A percentile compares a stretch with the other conserved stretches of the same genome.
Evolutionary conservation across 2,888 invertebrate species (phyloP).

Genomic region (Drosophila lacicola): DNA sequence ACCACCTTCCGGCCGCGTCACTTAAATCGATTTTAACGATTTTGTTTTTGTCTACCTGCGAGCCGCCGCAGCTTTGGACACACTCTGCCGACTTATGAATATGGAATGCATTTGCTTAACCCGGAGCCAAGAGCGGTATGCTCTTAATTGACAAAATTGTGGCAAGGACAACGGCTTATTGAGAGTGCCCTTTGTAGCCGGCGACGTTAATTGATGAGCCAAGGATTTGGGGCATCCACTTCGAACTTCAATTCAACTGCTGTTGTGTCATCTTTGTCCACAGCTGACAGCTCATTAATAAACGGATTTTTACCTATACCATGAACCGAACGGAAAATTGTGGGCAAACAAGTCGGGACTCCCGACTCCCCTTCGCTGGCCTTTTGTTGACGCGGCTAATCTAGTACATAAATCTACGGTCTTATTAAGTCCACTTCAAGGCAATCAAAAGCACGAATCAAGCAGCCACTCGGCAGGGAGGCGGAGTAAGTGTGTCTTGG

Average conservation of each 20-base stretch:
- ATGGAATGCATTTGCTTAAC: slow-evolving; percentile 67
- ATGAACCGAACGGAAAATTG: neutral
- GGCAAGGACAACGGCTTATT: slow-evolving; percentile 67
- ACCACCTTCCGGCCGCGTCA: slow-evolving; percentile 10
- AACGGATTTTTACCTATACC: slow-evolving; percentile 61
- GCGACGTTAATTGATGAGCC: slow-evolving; percentile 74
- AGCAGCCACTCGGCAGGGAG: neutral
- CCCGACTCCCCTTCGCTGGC: slow-evolving; percentile 16
- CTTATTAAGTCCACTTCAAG: slow-evolving; percentile 69
- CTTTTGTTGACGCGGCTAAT: slow-evolving; percentile 70
- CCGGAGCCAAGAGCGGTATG: slow-evolving; percentile 29
- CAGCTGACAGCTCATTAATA: slow-evolving; percentile 75
- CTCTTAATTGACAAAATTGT: slow-evolving; percentile 77
- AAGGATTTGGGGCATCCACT: slow-evolving; percentile 42
- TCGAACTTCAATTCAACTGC: slow-evolving; percentile 26
- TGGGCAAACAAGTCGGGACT: neutral
- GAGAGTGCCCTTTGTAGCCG: slow-evolving; percentile 29
- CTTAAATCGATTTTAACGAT: slow-evolving; percentile 77
- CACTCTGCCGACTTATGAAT: slow-evolving; percentile 69
- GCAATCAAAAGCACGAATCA: slow-evolving; percentile 43
- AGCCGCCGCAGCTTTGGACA: slow-evolving; percentile 40
- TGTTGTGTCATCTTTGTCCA: slow-evolving; percentile 46
- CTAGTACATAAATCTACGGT: slow-evolving; percentile 72
- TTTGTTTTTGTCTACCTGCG: slow-evolving; percentile 49
- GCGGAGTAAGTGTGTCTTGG: slow-evolving; percentile 3